phyloP scores from a whole-genome alignment of 2,888 invertebrate species.

The Drosophila birchii region DNA sequence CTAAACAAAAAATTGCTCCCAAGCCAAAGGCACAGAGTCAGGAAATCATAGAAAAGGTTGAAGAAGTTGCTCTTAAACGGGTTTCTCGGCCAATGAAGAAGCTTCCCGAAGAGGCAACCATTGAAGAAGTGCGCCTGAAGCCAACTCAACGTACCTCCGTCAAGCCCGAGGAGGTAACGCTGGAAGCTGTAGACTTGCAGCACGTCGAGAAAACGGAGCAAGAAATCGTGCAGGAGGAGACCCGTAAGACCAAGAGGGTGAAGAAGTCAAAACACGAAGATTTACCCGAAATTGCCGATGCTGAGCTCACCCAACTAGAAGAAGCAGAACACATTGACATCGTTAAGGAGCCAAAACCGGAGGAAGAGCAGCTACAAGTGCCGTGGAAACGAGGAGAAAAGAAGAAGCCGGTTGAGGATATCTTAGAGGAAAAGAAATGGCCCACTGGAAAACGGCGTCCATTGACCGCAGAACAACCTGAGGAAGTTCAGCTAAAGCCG shows the following conservation, averaged over 20 bases:
- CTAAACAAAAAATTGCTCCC: constrained; percentile 54
- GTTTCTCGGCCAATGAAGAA: constrained; percentile 75
- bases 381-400: constrained; percentile 84
- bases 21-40: constrained; percentile 79
- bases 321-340: constrained; percentile 81
- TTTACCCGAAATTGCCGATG: constrained; percentile 81
- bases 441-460: constrained; percentile 84
- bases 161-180: constrained; percentile 75
- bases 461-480: constrained; percentile 85
- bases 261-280: constrained; percentile 81
- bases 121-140: constrained; percentile 86
- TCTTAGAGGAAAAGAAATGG: constrained; percentile 82
- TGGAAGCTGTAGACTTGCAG: constrained; percentile 78
- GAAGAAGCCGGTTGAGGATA: constrained; percentile 83
- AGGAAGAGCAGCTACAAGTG: constrained; percentile 77
- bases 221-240: constrained; percentile 75
- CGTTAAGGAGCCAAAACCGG: constrained; percentile 75
- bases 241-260: constrained; percentile 75
- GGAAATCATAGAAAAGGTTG: constrained; percentile 82
- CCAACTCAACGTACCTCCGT: constrained; percentile 81
- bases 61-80: constrained; percentile 76
- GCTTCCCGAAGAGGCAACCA: constrained; percentile 82
- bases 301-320: constrained; percentile 78
- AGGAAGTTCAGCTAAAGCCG: constrained; percentile 84
- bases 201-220: constrained; percentile 82